Percentiles rank a stretch among this genome's conserved stretches.
Conservation (phyloP, 2,113 vertebrate genomes). For the Hemichromis elongatus region DNA sequence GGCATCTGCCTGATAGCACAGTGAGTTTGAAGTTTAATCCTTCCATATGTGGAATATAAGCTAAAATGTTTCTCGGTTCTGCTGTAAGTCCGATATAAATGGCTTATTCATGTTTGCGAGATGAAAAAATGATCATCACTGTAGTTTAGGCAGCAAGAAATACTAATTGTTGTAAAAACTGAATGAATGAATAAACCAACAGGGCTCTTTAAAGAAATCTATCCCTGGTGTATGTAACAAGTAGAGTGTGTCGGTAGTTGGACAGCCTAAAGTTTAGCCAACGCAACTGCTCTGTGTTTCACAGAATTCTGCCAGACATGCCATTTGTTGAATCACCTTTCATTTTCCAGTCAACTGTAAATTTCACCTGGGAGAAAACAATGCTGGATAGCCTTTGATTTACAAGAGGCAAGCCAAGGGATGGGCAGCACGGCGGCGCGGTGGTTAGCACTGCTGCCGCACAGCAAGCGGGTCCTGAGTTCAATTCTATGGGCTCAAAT, state of each 20-base stretch:
- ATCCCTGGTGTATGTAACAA: constrained; percentile 23
- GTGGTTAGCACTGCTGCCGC: too few relatives aligned
- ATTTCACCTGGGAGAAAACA: not conserved
- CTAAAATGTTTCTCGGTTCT: not conserved
- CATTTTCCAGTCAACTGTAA: constrained; percentile 8
- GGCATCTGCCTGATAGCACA: not conserved
- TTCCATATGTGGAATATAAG: not conserved
- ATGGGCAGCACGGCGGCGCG: too few relatives aligned
- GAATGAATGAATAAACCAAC: not conserved
- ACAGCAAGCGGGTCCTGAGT: too few relatives aligned
- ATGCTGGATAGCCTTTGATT: not conserved
- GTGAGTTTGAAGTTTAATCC: not conserved
- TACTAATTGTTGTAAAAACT: not conserved
- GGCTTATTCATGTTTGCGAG: not conserved
- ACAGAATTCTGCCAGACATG: constrained; percentile 29
- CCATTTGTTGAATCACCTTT: constrained; percentile 18
- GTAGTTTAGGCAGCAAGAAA: not conserved
- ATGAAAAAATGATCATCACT: not conserved
- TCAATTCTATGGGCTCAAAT: too few relatives aligned
- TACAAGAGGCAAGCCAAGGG: not conserved
- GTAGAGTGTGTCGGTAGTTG: constrained; percentile 28
- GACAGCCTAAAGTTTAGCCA: constrained; percentile 37
- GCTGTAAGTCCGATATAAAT: not conserved
- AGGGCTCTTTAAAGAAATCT: not conserved
- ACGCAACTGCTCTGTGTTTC: constrained; percentile 43